Evolutionary conservation across 2,888 invertebrate genomes (phyloP).

Genomic region (Drymonia ruficornis): DNA sequence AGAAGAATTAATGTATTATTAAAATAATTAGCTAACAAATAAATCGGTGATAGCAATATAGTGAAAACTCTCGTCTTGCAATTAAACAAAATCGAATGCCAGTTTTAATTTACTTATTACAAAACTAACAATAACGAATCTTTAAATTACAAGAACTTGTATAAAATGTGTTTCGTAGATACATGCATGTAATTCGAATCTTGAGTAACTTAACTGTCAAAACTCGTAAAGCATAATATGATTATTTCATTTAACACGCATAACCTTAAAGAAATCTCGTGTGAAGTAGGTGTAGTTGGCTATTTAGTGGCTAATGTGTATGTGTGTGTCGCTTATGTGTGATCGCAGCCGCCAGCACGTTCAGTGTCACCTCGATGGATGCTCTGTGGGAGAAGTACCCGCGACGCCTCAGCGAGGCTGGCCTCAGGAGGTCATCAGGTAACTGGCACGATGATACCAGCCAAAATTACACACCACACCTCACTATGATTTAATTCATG

Average conservation of each 20-base stretch:
- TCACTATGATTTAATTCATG: conserved; percentile 12
- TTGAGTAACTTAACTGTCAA: conserved; percentile 26
- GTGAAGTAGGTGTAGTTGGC: conserved; percentile 50
- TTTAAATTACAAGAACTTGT: too few relatives aligned
- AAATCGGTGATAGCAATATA: conserved; percentile 15
- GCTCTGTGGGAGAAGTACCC: conserved; percentile 90
- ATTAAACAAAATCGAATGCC: too few relatives aligned
- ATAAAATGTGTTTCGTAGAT: conserved; percentile 7
- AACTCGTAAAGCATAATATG: conserved; percentile 16
- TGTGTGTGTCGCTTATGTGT: conserved; percentile 79
- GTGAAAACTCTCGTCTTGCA: too few relatives aligned
- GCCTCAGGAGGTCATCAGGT: conserved; percentile 91
- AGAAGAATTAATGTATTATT: too few relatives aligned
- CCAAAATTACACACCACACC: conserved; percentile 35
- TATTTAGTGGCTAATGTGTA: conserved; percentile 78
- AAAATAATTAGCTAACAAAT: conserved; percentile 20
- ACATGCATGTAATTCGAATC: conserved; percentile 25
- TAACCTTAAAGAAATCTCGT: conserved; percentile 31
- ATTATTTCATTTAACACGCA: conserved; percentile 7
- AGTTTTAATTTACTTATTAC: too few relatives aligned
- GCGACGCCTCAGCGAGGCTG: conserved; percentile 90
- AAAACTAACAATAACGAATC: too few relatives aligned
- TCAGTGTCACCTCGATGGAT: conserved; percentile 88
- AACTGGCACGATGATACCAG: conserved; percentile 53
- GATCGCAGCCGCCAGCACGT: conserved; percentile 82